Percentiles rank a stretch among this genome's conserved stretches.
phyloP scores from a whole-genome alignment of 2,113 vertebrate species.

The Tetrao urogallus region DNA sequence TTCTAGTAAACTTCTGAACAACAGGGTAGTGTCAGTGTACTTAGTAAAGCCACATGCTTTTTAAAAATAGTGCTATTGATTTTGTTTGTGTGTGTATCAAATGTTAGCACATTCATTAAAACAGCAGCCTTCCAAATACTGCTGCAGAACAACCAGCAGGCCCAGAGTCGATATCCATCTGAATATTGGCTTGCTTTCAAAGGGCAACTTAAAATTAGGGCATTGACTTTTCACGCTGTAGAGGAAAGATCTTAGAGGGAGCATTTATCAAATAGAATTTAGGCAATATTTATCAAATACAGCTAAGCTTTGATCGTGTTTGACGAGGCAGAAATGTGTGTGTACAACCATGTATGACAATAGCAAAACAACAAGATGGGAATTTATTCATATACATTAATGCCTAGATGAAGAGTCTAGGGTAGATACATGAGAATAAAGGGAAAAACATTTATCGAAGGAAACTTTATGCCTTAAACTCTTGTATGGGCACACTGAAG shows the following conservation, averaged over 20 bases:
- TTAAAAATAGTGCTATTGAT: slow-evolving; percentile 66
- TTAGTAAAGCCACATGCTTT: slow-evolving; percentile 50
- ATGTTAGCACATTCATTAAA: slow-evolving; percentile 64
- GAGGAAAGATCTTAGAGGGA: slow-evolving; percentile 52
- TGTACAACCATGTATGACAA: not conserved
- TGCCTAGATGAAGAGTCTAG: rapidly evolving
- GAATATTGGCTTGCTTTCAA: slow-evolving; percentile 52
- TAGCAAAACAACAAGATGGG: not conserved
- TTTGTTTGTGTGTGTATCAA: slow-evolving; percentile 60
- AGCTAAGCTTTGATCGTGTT: not conserved
- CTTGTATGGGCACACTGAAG: not conserved
- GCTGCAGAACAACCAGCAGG: slow-evolving; percentile 61
- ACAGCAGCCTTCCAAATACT: slow-evolving; percentile 55
- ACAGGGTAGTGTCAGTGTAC: slow-evolving; percentile 9
- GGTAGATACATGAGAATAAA: not conserved
- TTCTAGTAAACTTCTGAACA: slow-evolving; percentile 55
- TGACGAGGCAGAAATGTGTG: not conserved
- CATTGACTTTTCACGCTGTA: slow-evolving; percentile 57
- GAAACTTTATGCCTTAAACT: not conserved
- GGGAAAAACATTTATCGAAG: not conserved
- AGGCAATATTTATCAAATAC: slow-evolving; percentile 23
- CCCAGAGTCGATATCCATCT: slow-evolving; percentile 22
- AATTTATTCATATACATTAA: not conserved
- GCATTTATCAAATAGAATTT: slow-evolving; percentile 51
- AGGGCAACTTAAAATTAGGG: slow-evolving; percentile 58